A percentile compares a stretch with the other conserved stretches of the same genome.
Conservation (phyloP, 1,140 invertebrate genomes). For the Drosophila suzukii region DNA sequence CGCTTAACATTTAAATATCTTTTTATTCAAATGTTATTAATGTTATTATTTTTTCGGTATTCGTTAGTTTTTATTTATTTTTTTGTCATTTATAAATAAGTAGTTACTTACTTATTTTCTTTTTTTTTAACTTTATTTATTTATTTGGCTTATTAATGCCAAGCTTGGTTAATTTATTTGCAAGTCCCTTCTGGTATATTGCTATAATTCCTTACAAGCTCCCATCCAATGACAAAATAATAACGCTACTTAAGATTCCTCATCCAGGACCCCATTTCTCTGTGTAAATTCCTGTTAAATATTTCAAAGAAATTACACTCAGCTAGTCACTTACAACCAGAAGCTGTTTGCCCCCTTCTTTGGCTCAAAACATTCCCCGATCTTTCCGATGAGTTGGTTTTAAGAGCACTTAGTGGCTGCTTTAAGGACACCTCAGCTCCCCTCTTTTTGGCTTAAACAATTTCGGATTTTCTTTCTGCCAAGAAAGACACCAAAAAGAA, state of each 20-base stretch:
- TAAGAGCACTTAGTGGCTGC: constrained; percentile 38
- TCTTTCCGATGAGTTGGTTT: constrained; percentile 37
- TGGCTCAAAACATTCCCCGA: constrained; percentile 18
- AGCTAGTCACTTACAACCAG: not conserved
- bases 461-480: constrained; percentile 9
- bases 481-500: constrained; percentile 20
- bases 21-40: too few relatives aligned
- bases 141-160: too few relatives aligned
- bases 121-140: too few relatives aligned
- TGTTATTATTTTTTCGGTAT: too few relatives aligned
- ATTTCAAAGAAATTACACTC: not conserved
- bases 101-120: too few relatives aligned
- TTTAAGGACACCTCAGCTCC: constrained; percentile 32
- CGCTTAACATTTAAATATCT: too few relatives aligned
- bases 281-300: not conserved
- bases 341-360: not conserved
- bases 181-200: too few relatives aligned
- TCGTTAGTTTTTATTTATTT: too few relatives aligned
- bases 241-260: not conserved
- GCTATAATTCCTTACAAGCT: too few relatives aligned
- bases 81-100: too few relatives aligned
- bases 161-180: too few relatives aligned
- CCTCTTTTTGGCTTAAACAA: constrained; percentile 31
- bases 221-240: too few relatives aligned
- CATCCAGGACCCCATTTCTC: not conserved